Evolutionary conservation across 2,113 vertebrate genomes (phyloP), one percentile per base, ranked within the genome.

Genomic region (Lepus timidus): DNA sequence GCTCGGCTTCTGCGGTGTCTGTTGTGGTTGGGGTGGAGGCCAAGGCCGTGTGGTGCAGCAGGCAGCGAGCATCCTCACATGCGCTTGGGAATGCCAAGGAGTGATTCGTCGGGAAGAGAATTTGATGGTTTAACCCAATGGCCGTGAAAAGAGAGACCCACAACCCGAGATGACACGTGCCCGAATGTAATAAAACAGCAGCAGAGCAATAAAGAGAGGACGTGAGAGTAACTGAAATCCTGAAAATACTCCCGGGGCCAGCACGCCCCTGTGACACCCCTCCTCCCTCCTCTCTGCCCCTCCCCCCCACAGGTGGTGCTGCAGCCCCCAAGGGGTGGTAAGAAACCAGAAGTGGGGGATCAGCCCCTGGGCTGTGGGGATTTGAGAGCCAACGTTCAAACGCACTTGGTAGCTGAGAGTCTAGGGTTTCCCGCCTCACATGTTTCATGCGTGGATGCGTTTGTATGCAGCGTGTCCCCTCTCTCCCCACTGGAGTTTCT

Each of bases 391-490:
- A 78, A 65, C 49, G 62, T 88, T 61, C 11, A 64, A 70, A 80
- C 49, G 58, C 84, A 91, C 91, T 93, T 13, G 16, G n/a, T 80
- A 22, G 27, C 65, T 49, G 73, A 68, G 84, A 70, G 39, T 33
- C 94, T 39, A 9, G 22, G 74, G 65, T 68, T 93, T 61, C 33
- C 51, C 6, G 1, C 71, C 52, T 4, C 23, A 1, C 44, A 65
- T 79, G 55, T 29, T 64, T 87, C 87, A 84, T 91, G 84, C 49
- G 33, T 6, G 92, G 93, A 49, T 86, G 71, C 55, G 80, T 96
- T 88, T 67, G 86, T 61, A 55, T 88, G 83, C 91, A 67, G 86
- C 7, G n/a, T 16, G 0, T 70, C 91, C 44, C 79, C 65, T 0
- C 36, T 39, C 64, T 62, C 80, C 36, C 83, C 51, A 14, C 51